phyloP scores from a whole-genome alignment of 2,888 invertebrate genomes.

The Tachystola acroxantha region DNA sequence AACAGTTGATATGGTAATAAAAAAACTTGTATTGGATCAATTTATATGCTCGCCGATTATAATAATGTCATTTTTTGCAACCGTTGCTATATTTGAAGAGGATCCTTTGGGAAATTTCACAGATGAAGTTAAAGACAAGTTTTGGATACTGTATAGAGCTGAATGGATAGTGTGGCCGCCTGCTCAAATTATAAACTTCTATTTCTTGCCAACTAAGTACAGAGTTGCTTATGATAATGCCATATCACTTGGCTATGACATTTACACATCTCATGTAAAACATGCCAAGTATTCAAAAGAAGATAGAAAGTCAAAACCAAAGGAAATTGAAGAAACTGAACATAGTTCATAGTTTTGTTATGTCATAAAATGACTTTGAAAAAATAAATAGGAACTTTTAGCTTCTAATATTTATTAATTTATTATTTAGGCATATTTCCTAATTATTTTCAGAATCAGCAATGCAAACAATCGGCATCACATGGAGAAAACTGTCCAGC shows the following conservation, averaged over 20 bases:
- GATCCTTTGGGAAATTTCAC: slow-evolving; percentile 79
- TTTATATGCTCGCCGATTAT: slow-evolving; percentile 89
- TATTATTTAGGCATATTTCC: background rate
- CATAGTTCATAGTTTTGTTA: background rate
- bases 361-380: background rate
- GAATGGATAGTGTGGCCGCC: slow-evolving; percentile 97
- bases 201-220: slow-evolving; percentile 87
- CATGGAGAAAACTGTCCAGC: slow-evolving; percentile 50
- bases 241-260: slow-evolving; percentile 91
- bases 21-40: slow-evolving; percentile 91
- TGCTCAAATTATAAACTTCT: slow-evolving; percentile 95
- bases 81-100: slow-evolving; percentile 85
- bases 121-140: slow-evolving; percentile 84
- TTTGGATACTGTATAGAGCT: slow-evolving; percentile 86
- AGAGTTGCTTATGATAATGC: slow-evolving; percentile 92
- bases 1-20: slow-evolving; percentile 80
- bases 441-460: slow-evolving; percentile 34
- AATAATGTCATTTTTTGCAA: slow-evolving; percentile 87
- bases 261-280: slow-evolving; percentile 90
- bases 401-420: background rate
- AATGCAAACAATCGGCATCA: slow-evolving; percentile 49
- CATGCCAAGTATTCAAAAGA: slow-evolving; percentile 56
- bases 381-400: background rate
- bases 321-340: background rate
- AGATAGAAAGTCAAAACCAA: slow-evolving; percentile 4